Base-by-base conservation (phyloP, 2,888 invertebrate genomes). In the Aricia artaxerxes region DNA sequence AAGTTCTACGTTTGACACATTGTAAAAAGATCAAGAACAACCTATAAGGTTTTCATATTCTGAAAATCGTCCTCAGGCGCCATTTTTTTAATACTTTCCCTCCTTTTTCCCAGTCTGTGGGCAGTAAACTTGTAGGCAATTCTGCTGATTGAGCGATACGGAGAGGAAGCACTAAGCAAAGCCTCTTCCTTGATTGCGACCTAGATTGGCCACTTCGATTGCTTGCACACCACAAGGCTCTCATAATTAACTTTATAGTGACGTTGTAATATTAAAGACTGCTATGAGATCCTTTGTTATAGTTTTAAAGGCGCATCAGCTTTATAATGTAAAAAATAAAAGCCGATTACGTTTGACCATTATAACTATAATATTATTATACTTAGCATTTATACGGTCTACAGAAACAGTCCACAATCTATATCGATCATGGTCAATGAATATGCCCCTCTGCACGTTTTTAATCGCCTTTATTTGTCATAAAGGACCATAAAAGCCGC, bases 131-230 rank as follows among this genome's bases (percentile, higher is more conserved):
- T 75, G 24, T 31, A 13, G 75, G n/a, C 75, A 75, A 75, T 53
- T 53, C 53, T 13, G 75, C 53, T 75, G 75, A 75, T 75, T 75
- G 75, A 75, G 75, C 53, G 75, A 49, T 49, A 44, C 57, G 4
- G 35, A 76, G 53, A 57, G 76, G 35, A 76, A 76, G 57, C 76
- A 31, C 57, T 57, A 76, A 76, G 75, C 75, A 53, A 75, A 75
- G 76, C 24, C 49, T 75, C 76, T 16, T 76, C 16, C 76, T 75
- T 57, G 76, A 76, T 76, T 76, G 76, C 35, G 76, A 76, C 76
- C 76, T 57, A 76, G 76, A 76, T 76, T 49, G 75, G 24, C 75
- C 75, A 75, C 75, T 75, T 75, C 49, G 49, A 75, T 75, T 75
- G 75, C 49, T 49, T 75, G 49, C 75, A 44, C 40, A n/a, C 13